Conservation (phyloP, 2,113 vertebrate species). For the Octodon degus region DNA sequence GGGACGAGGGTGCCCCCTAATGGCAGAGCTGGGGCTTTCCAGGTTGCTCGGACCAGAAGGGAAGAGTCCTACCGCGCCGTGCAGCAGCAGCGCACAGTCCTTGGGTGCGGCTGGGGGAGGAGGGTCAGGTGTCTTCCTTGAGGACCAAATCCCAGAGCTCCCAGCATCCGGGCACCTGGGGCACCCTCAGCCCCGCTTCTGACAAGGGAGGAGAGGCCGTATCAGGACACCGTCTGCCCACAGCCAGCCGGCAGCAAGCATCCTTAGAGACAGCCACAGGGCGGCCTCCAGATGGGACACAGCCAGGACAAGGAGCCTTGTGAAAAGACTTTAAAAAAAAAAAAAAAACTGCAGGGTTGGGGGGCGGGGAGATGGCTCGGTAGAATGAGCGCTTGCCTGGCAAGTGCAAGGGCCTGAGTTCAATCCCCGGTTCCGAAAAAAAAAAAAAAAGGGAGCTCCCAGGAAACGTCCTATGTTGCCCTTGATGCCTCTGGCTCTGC, state of each 20-base stretch:
- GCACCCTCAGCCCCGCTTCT: not conserved
- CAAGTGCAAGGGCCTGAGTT: too few relatives aligned
- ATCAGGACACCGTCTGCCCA: not conserved
- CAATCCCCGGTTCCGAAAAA: too few relatives aligned
- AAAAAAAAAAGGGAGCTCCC: too few relatives aligned
- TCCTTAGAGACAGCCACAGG: fast-evolving
- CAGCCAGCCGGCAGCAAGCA: not conserved
- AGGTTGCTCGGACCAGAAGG: not conserved
- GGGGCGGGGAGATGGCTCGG: too few relatives aligned
- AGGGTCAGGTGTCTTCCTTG: not conserved
- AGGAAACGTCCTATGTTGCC: not conserved
- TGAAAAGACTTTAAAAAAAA: not conserved
- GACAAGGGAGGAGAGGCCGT: not conserved
- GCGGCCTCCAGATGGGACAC: fast-evolving
- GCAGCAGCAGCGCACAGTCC: not conserved
- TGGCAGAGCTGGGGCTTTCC: not conserved
- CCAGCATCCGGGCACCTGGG: fast-evolving
- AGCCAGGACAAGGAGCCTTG: fast-evolving
- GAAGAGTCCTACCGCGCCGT: too few relatives aligned
- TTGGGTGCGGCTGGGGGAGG: fast-evolving
- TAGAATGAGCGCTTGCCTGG: too few relatives aligned
- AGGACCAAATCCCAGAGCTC: not conserved
- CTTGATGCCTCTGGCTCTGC: not conserved
- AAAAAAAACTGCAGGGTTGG: too few relatives aligned
- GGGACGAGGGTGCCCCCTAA: not conserved